phyloP scores from a whole-genome alignment of 2,113 vertebrate genomes.

The Phyllopteryx taeniolatus region DNA sequence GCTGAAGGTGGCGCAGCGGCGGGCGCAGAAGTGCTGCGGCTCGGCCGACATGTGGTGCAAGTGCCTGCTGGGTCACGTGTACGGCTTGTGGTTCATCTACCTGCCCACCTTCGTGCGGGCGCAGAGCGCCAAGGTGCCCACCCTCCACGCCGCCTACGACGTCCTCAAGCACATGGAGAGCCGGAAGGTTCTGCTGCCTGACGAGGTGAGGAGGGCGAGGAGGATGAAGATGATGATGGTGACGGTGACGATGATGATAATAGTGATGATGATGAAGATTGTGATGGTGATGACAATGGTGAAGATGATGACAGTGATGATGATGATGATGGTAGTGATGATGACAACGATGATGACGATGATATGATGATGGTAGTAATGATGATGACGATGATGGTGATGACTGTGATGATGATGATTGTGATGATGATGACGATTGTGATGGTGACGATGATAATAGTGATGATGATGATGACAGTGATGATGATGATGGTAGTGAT shows the following conservation, averaged over 20 bases:
- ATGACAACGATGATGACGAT: too few species aligned
- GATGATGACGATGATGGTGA: too few species aligned
- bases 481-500: too few species aligned
- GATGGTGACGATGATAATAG: too few species aligned
- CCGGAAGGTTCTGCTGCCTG: slow-evolving; percentile 87
- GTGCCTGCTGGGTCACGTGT: slow-evolving; percentile 90
- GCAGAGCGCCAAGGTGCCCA: slow-evolving; percentile 78
- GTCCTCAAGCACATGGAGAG: slow-evolving; percentile 91
- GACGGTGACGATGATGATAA: not conserved
- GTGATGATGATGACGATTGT: too few species aligned
- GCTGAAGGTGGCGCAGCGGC: slow-evolving; percentile 87
- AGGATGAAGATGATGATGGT: not conserved
- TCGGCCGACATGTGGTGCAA: slow-evolving; percentile 91
- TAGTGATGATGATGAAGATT: not conserved
- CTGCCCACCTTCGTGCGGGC: slow-evolving; percentile 85
- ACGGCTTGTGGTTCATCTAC: slow-evolving; percentile 94
- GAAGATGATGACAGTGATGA: too few species aligned
- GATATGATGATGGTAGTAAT: too few species aligned
- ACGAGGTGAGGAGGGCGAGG: slow-evolving; percentile 75
- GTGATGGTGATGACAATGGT: too few species aligned
- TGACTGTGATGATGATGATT: too few species aligned
- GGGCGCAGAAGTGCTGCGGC: slow-evolving; percentile 83
- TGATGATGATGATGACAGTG: too few species aligned
- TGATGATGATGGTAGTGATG: too few species aligned
- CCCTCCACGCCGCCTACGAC: slow-evolving; percentile 85